Evolutionary conservation across 2,797 vertebrate genomes (phyloP).

Genomic region (Molossus molossus): DNA sequence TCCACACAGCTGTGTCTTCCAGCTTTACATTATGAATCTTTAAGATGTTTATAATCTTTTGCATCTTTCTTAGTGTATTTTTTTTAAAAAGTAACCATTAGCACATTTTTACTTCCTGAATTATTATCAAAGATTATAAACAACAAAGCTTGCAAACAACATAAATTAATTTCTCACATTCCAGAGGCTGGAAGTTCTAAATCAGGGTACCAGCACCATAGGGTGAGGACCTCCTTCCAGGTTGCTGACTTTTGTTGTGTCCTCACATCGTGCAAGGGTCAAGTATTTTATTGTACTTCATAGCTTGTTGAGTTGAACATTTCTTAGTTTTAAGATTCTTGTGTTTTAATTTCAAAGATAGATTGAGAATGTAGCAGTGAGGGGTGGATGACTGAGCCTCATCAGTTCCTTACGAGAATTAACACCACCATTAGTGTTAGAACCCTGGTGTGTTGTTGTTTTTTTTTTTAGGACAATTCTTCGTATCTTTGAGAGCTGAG

Average conservation of each 20-base stretch:
- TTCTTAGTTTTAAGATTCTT: slow-evolving; percentile 65
- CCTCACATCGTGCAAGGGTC: background rate
- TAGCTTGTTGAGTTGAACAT: slow-evolving; percentile 40
- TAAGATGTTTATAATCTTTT: slow-evolving; percentile 47
- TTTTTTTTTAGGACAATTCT: slow-evolving; percentile 19
- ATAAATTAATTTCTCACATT: slow-evolving; percentile 12
- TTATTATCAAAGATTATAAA: background rate
- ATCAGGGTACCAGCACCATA: background rate
- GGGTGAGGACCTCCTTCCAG: background rate
- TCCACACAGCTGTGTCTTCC: slow-evolving; percentile 8
- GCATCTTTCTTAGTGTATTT: background rate
- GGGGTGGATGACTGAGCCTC: background rate
- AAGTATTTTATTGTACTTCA: background rate
- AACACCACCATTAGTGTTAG: background rate
- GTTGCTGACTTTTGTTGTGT: background rate
- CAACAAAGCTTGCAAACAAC: background rate
- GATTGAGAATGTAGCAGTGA: slow-evolving; percentile 30
- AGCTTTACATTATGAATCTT: background rate
- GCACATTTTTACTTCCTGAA: slow-evolving; percentile 49
- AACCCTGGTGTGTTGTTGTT: background rate
- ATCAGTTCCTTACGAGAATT: background rate
- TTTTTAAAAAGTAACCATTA: slow-evolving; percentile 52
- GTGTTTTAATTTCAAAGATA: slow-evolving; percentile 54
- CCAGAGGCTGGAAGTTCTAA: background rate
- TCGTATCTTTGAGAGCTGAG: slow-evolving; percentile 1